Base-by-base conservation (phyloP, 2,888 invertebrate species). In the Hirudinaria manillensis region DNA sequence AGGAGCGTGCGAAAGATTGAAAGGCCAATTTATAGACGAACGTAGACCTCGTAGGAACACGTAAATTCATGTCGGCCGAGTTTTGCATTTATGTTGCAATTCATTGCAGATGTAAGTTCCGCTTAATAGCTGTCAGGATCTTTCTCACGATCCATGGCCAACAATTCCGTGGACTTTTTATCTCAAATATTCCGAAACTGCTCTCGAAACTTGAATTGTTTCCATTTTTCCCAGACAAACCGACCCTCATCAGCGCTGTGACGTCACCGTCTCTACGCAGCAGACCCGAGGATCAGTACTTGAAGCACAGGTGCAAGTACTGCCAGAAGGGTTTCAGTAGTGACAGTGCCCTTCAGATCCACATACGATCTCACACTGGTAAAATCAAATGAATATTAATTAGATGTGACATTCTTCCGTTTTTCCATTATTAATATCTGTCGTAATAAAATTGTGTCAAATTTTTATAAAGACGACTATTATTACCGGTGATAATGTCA, bases 251-350 rank as follows among this genome's bases (percentile, higher is more conserved):
- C 4, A 73, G 73, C 24, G 73, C 73, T 19, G 73, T 73, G 65
- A 73, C 56, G 73, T 73, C 73, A 16, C 55, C 73, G 65, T 61
- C 73, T 7, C 27, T 32, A 2, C 55, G 56, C 13, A 16, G 36
- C 19, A 1, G 73, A 73, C 73, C 73, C 34, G 73, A 73, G n/a
- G 73, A 73, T 38, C 73, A 73, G 36, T 73, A 65, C 27, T 24
- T 73, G 2, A 73, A 81, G 79, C 81, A 81, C 79, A 81, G 81
- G 86, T 98, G 98, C 88, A 92, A 93, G 82, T 94, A 96, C 83
- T 98, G 98, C 88, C 93, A 94, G 88, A 95, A 98, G 89, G 96
- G 96, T 89, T 98, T 98, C 89, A 94, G 95, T 79, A 95, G 95
- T 81, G 94, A 94, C 83, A 96, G 96, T 81, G 97, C 97, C 80